Conservation (phyloP, 1,140 invertebrate genomes). For the Bombus sibiricus region DNA sequence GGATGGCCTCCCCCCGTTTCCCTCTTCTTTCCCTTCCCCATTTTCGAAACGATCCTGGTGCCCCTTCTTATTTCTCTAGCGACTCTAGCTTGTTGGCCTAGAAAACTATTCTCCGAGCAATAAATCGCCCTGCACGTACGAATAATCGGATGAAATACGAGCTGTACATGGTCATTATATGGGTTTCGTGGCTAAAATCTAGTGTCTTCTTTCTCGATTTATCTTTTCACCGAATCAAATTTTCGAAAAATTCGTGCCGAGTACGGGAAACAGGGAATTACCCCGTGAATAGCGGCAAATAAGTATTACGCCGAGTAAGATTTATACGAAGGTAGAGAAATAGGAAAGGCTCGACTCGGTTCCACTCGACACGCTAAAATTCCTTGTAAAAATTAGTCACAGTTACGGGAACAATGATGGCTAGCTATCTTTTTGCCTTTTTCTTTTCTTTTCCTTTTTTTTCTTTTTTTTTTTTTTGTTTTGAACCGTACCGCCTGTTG, state of each 20-base stretch:
- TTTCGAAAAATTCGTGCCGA: constrained; percentile 1
- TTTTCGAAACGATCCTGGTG: constrained; percentile 69
- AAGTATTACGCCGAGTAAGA: neutral
- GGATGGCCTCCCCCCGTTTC: constrained; percentile 52
- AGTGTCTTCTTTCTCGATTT: neutral
- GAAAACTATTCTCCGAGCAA: constrained; percentile 68
- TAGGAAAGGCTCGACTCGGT: no score
- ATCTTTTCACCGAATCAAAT: neutral
- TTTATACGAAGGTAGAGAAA: neutral
- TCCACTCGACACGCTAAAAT: neutral
- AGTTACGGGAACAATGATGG: neutral
- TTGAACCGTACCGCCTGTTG: accelerated
- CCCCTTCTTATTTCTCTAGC: constrained; percentile 74
- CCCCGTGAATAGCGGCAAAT: neutral
- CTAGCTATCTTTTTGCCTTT: no score
- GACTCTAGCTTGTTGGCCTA: constrained; percentile 63
- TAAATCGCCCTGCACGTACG: constrained; percentile 48
- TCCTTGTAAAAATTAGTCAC: neutral
- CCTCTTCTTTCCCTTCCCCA: constrained; percentile 20
- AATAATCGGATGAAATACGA: constrained; percentile 55
- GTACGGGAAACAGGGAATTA: neutral
- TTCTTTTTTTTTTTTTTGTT: no score
- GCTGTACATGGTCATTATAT: constrained; percentile 26
- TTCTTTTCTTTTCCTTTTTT: no score
- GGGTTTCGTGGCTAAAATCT: constrained; percentile 17